Conservation (phyloP, 2,113 vertebrate species). For the Brachypteracias leptosomus region DNA sequence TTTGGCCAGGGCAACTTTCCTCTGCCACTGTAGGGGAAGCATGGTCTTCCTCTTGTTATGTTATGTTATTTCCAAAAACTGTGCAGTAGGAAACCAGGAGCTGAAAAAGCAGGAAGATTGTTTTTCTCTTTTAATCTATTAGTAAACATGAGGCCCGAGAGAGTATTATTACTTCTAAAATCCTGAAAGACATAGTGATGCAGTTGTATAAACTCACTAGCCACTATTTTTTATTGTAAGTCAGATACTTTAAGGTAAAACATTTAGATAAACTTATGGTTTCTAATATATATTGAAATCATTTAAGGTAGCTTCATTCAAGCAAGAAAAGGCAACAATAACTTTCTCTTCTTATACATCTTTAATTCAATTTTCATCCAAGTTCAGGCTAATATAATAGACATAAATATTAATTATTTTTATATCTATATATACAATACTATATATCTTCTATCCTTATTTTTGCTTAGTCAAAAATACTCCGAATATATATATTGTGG, state of each 20-base stretch:
- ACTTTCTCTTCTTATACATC: background rate
- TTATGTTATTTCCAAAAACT: background rate
- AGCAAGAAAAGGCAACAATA: background rate
- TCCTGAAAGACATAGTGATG: background rate
- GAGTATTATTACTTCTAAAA: background rate
- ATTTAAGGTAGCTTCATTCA: background rate
- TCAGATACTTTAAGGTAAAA: background rate
- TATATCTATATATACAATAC: background rate
- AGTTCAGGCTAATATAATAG: background rate
- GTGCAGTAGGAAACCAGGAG: background rate
- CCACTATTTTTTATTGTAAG: background rate
- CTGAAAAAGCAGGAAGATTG: background rate
- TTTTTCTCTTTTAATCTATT: background rate
- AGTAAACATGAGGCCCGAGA: background rate
- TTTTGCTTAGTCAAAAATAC: background rate
- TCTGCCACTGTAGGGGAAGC: background rate
- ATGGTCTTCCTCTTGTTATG: background rate
- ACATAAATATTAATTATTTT: background rate
- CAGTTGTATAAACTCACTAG: background rate
- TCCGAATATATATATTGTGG: background rate
- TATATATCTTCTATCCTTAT: background rate
- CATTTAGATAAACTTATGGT: background rate
- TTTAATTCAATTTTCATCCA: background rate
- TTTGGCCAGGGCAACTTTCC: background rate
- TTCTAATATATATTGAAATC: background rate